phyloP scores from a whole-genome alignment of 2,113 vertebrate species.

The Chroicocephalus ridibundus region DNA sequence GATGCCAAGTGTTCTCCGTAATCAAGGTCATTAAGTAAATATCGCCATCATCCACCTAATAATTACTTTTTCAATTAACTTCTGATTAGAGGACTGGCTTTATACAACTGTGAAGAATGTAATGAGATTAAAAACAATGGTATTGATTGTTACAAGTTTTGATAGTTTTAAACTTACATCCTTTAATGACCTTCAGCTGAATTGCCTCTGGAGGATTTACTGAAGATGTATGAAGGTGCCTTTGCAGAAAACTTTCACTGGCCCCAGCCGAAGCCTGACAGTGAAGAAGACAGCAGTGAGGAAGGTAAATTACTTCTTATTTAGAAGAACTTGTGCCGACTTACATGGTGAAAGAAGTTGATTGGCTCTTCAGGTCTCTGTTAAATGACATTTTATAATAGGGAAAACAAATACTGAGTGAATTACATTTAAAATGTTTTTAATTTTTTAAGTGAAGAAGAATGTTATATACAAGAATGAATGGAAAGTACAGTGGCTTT shows the following conservation, averaged over 20 bases:
- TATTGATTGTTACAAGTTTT: background rate
- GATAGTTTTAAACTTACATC: background rate
- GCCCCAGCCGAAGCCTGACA: constrained; percentile 81
- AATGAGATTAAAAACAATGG: background rate
- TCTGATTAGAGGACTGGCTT: background rate
- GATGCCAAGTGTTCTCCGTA: background rate
- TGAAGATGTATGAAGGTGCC: constrained; percentile 92
- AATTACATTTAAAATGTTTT: background rate
- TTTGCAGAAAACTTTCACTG: constrained; percentile 89
- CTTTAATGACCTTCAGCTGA: constrained; percentile 78
- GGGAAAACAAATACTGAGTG: background rate
- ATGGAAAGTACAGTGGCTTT: background rate
- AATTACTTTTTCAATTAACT: background rate
- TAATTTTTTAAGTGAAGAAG: background rate
- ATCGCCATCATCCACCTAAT: background rate
- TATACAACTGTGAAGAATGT: background rate
- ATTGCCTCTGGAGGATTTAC: constrained; percentile 85
- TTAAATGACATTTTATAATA: background rate
- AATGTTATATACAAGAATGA: background rate
- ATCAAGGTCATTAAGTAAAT: background rate
- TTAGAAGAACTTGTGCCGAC: background rate
- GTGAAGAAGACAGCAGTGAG: constrained; percentile 85
- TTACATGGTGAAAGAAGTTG: background rate
- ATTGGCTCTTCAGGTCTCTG: background rate
- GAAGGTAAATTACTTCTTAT: constrained; percentile 68